Conservation (phyloP, 2,113 vertebrate species). For the Paratilapia polleni region DNA sequence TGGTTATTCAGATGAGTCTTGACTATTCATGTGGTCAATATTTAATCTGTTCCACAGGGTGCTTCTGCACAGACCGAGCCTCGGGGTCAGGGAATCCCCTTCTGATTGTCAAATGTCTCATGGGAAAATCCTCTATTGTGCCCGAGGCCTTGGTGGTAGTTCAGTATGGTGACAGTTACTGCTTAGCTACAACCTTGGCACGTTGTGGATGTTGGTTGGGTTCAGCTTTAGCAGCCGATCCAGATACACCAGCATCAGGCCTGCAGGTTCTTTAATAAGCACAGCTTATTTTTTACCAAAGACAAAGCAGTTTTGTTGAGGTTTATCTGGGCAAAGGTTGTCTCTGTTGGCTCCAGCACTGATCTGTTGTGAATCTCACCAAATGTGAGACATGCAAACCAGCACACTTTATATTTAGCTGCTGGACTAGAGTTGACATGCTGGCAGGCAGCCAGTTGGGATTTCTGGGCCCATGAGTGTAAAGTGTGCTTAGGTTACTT, state of each 20-base stretch:
- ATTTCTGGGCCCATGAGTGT: constrained; percentile 10
- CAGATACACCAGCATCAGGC: neutral
- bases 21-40: neutral
- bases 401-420: neutral
- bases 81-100: neutral
- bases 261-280: constrained; percentile 1
- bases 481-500: neutral
- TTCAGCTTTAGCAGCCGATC: constrained; percentile 7
- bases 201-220: neutral
- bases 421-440: constrained; percentile 2
- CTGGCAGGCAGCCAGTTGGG: constrained; percentile 22
- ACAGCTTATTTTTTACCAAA: neutral
- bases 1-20: neutral
- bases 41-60: neutral
- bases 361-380: neutral
- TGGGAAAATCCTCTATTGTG: constrained; percentile 8
- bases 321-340: neutral
- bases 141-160: constrained; percentile 9
- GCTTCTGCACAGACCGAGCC: neutral
- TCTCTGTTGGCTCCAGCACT: neutral
- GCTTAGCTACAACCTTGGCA: constrained; percentile 15
- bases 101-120: neutral
- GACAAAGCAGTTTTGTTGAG: neutral
- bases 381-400: neutral
- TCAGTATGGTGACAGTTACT: constrained; percentile 3